Conservation (phyloP, 2,797 vertebrate genomes). For the Notolepis coatsorum region DNA sequence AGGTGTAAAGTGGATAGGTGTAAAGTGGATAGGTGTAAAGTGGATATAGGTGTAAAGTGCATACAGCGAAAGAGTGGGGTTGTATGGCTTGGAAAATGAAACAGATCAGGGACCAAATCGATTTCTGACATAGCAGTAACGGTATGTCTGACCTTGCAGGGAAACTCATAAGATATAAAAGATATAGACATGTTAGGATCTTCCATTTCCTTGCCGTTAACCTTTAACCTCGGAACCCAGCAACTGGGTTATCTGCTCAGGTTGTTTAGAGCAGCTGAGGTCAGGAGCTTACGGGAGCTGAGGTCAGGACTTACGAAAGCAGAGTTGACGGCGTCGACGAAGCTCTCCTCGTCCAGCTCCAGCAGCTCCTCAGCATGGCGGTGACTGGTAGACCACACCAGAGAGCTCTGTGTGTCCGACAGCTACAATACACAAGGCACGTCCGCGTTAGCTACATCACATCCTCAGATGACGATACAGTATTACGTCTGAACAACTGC, state of each 20-base stretch:
- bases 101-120: too few relatives aligned
- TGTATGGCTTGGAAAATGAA: too few relatives aligned
- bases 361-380: conserved; percentile 90
- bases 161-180: too few relatives aligned
- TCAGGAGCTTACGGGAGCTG: not conserved
- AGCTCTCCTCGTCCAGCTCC: conserved; percentile 91
- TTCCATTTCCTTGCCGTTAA: too few relatives aligned
- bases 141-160: too few relatives aligned
- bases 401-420: conserved; percentile 91
- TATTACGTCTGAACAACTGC: conserved; percentile 8
- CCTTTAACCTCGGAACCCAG: too few relatives aligned
- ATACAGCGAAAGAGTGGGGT: too few relatives aligned
- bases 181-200: too few relatives aligned
- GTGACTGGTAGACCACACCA: conserved; percentile 97
- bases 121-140: too few relatives aligned
- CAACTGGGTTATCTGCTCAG: conserved; percentile 12
- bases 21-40: too few relatives aligned
- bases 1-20: too few relatives aligned
- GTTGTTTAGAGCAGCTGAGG: not conserved
- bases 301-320: conserved; percentile 90
- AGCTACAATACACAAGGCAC: conserved; percentile 79
- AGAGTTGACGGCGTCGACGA: conserved; percentile 95
- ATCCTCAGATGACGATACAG: not conserved
- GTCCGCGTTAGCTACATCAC: not conserved
- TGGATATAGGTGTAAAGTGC: too few relatives aligned